phyloP scores from a whole-genome alignment of 1,140 invertebrate genomes.

The Apis dorsata region DNA sequence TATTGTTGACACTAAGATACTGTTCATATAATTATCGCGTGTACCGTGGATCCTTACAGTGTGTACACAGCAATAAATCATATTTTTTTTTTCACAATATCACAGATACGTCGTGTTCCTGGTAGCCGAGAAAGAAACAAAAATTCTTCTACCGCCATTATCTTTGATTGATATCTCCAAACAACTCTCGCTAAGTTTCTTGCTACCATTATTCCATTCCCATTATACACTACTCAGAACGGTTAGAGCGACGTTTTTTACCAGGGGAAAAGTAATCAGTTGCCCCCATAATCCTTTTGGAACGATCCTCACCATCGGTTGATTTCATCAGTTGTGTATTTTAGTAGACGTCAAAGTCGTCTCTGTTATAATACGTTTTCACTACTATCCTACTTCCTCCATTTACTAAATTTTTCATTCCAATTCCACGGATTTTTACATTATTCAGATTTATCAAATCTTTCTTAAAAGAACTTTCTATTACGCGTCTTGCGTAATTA shows the following conservation, averaged over 20 bases:
- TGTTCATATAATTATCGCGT: slow-evolving; percentile 40
- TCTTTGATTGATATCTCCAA: slow-evolving; percentile 49
- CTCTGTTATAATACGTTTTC: background rate
- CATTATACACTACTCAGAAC: slow-evolving; percentile 40
- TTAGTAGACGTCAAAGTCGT: background rate
- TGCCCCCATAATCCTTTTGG: slow-evolving; percentile 5
- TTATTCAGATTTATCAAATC: too few species aligned
- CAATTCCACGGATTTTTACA: too few species aligned
- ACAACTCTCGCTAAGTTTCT: slow-evolving; percentile 37
- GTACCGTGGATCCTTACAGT: background rate
- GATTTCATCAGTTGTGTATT: background rate
- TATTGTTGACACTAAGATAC: slow-evolving; percentile 33
- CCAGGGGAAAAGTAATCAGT: slow-evolving; percentile 12
- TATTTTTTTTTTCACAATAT: slow-evolving; percentile 29
- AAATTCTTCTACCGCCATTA: slow-evolving; percentile 41
- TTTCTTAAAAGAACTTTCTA: too few species aligned
- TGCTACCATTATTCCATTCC: slow-evolving; percentile 41
- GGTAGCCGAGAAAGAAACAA: slow-evolving; percentile 29
- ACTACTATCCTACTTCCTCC: background rate
- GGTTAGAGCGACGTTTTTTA: slow-evolving; percentile 35
- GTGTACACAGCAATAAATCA: slow-evolving; percentile 47
- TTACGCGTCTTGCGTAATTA: too few species aligned
- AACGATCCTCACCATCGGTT: background rate
- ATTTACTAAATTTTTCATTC: background rate
- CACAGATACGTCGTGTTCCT: background rate